A percentile compares a stretch with the other conserved stretches of the same genome.
phyloP scores from a whole-genome alignment of 2,113 vertebrate species.

The Psittacus erithacus region DNA sequence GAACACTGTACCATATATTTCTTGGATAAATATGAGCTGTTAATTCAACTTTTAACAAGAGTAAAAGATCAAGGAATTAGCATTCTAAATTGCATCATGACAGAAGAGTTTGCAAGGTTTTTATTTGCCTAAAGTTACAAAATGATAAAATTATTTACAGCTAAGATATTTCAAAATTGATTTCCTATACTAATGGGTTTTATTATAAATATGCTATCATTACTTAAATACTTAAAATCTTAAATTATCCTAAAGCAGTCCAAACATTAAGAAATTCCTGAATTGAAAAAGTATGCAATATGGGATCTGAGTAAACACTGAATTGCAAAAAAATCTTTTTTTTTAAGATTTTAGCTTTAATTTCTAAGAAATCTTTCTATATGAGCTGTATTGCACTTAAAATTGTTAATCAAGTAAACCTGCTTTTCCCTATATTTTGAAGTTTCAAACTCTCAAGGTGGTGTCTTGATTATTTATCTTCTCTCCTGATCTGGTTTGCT shows the following conservation, averaged over 20 bases:
- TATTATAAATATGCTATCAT: neutral
- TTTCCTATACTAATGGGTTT: neutral
- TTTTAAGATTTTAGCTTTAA: neutral
- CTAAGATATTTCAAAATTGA: neutral
- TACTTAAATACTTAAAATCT: neutral
- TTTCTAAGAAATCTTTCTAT: neutral
- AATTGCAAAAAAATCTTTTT: neutral
- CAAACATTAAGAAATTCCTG: neutral
- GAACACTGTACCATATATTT: neutral
- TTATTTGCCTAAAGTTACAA: neutral
- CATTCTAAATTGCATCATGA: neutral
- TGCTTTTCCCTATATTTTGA: neutral
- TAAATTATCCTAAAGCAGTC: neutral
- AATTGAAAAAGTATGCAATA: neutral
- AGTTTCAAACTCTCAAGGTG: neutral
- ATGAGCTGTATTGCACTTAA: neutral
- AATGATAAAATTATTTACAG: neutral
- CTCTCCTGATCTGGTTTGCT: neutral
- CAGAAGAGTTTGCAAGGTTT: neutral
- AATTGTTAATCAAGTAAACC: neutral
- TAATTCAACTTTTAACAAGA: neutral
- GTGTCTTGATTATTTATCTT: neutral
- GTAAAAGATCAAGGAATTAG: neutral
- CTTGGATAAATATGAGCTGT: rapidly evolving
- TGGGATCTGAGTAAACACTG: neutral